Conservation (phyloP, 2,113 vertebrate species). For the Serranochromis macrocephalus region DNA sequence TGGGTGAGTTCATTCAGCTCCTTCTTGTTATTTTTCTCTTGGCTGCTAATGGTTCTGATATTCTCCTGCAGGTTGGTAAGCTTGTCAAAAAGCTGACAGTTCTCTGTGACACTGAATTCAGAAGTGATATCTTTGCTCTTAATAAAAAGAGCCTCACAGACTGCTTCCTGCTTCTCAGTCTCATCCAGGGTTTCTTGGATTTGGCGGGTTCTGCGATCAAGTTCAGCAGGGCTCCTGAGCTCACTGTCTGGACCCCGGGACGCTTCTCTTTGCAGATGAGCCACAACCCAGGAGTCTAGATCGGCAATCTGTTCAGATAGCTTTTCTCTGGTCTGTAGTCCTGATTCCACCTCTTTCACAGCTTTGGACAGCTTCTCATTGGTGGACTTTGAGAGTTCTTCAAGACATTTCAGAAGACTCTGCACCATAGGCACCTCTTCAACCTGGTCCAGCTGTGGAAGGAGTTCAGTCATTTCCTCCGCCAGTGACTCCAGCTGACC, state of each 20-base stretch:
- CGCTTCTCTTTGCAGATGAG: slow-evolving; percentile 47
- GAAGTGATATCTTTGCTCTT: slow-evolving; percentile 64
- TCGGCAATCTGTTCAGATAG: slow-evolving; percentile 74
- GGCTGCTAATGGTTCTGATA: slow-evolving; percentile 61
- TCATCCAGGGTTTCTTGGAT: slow-evolving; percentile 69
- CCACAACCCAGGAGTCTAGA: slow-evolving; percentile 71
- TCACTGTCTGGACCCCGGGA: slow-evolving; percentile 20
- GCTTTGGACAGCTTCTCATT: slow-evolving; percentile 68
- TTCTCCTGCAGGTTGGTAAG: slow-evolving; percentile 75
- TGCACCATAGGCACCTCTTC: slow-evolving; percentile 71
- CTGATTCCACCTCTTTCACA: slow-evolving; percentile 74
- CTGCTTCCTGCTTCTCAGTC: slow-evolving; percentile 62
- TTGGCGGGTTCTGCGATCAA: slow-evolving; percentile 48
- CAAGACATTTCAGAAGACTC: slow-evolving; percentile 67
- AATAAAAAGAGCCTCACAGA: slow-evolving; percentile 69
- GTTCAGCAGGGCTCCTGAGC: slow-evolving; percentile 37
- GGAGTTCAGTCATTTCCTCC: slow-evolving; percentile 65
- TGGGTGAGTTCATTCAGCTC: slow-evolving; percentile 66
- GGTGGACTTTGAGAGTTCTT: slow-evolving; percentile 73
- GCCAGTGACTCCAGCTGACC: slow-evolving; percentile 64
- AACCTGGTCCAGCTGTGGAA: slow-evolving; percentile 55
- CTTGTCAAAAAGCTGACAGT: slow-evolving; percentile 72
- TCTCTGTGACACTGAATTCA: slow-evolving; percentile 78
- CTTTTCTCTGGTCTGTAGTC: slow-evolving; percentile 77
- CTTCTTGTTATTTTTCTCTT: slow-evolving; percentile 66